phyloP scores from a whole-genome alignment of 2,113 vertebrate species.

The Erythrocebus patas region DNA sequence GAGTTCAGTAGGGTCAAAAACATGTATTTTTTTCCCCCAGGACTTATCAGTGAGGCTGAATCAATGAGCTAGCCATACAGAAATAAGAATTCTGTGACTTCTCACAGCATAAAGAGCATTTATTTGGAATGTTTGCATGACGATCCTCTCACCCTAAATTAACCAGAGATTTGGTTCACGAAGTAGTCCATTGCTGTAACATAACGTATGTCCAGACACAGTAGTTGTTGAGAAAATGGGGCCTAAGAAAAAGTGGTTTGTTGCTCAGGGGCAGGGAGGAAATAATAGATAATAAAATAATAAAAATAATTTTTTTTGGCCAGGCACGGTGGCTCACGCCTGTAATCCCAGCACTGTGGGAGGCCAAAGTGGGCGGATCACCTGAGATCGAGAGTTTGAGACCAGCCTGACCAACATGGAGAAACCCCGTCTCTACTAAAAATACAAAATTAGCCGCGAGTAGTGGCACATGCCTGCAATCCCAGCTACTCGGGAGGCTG shows the following conservation, averaged over 20 bases:
- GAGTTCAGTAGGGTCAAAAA: not conserved
- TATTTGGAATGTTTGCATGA: not conserved
- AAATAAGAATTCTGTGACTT: not conserved
- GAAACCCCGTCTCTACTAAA: too few species aligned
- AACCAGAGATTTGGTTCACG: not conserved
- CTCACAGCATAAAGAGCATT: not conserved
- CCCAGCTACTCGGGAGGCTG: too few species aligned
- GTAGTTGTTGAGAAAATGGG: not conserved
- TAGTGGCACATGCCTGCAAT: too few species aligned
- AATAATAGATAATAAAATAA: not conserved
- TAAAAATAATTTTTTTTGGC: too few species aligned
- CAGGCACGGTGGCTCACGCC: too few species aligned
- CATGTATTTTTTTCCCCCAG: not conserved
- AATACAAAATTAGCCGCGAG: too few species aligned
- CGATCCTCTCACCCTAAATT: not conserved
- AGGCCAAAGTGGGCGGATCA: too few species aligned
- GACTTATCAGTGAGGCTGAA: not conserved
- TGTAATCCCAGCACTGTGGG: too few species aligned
- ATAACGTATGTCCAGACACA: not conserved
- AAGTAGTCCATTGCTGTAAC: not conserved
- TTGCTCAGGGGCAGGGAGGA: not conserved
- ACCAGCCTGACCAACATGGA: too few species aligned
- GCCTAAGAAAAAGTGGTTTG: not conserved
- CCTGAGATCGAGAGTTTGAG: too few species aligned
- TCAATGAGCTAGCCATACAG: not conserved